Base-by-base conservation (phyloP, 2,113 vertebrate species). In the Solea senegalensis region DNA sequence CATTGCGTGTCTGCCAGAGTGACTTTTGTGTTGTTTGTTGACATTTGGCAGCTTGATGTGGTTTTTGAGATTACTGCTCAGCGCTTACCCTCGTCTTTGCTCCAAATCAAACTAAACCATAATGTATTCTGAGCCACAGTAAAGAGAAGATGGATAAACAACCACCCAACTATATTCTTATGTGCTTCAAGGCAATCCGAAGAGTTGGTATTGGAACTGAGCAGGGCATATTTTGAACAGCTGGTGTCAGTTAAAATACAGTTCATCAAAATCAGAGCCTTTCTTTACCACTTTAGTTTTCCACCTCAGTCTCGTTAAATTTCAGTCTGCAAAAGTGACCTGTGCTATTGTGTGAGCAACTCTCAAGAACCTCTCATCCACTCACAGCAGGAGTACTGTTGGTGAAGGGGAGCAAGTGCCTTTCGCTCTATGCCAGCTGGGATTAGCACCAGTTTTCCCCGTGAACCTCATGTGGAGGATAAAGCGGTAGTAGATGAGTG, bases 41-140 rank as follows among this genome's bases (percentile, higher is more conserved):
- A 84, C 84, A 86, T 92, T 86, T 88, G 54, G 66, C 69, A 87
- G 81, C 87, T 85, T 85, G 66, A 87, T 89, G 76, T 85, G 52
- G 56, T 61, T 72, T 90, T 84, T 74, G 54, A 77, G 77, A 81
- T 80, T 82, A 87, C 66, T 69, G 72, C 62, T n/a, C 71, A 53
- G 21, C 5, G 12, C 45, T 48, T 48, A 56, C 56, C 10, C 16
- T 28, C 11, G 8, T 78, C 49, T 87, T 75, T 79, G n/a, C 50
- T 59, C 55, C 21, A 72, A 64, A 74, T 79, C 58, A 70, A 59
- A 72, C n/a, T 45, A 81, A 85, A 75, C 14, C 40, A 64, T 72
- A 61, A 79, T 77, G 86, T 61, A 69, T 58, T 54, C 40, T 56
- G 3, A 56, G 41, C 10, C 49, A 41, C 10, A 76, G 27, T 14